Evolutionary conservation across 2,113 vertebrate species (phyloP), one percentile per base, ranked within the genome.

Genomic region (Leucoraja erinaceus): DNA sequence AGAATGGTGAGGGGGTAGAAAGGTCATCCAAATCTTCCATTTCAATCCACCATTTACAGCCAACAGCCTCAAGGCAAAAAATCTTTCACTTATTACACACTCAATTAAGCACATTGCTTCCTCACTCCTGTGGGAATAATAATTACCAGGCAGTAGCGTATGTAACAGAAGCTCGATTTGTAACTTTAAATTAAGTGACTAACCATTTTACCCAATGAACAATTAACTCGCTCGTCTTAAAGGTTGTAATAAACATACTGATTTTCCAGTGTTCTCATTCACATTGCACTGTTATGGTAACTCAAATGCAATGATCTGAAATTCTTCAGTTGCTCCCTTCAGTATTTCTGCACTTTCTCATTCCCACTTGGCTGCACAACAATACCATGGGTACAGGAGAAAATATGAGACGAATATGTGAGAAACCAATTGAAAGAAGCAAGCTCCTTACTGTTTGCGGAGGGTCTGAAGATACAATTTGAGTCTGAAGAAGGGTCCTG

Each of bases 101-200:
- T 91, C 90, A 91, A 91, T 91, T 91, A 91, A 91, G 68, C 90
- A 91, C 68, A 72, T 91, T 91, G 90, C 68, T 91, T 72, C 33
- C 66, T 91, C 68, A 74, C 28, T 74, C 38, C 68, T 28, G 33
- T 91, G 18, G 38, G 68, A 91, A 91, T 70, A 72, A 70, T 91
- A 91, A 91, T 91, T 22, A 74, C 90, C 31, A 28, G 70, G 90
- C 90, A 72, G 33, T 28, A 91, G 90, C 54, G 22, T 72, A 74
- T 38, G 12, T 28, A 72, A 54, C 33, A 72, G 68, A 47, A 74
- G 70, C 66, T 72, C 33, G 14, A 88, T 88, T 88, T 63, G 56
- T 86, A 63, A 61, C 68, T 91, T 47, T 18, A 90, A 91, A 91
- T 72, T 22, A 91, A 91, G 20, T 91, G 90, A 70, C 10, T 72